Evolutionary conservation across 2,888 invertebrate genomes (phyloP), one percentile per base, ranked within the genome.

Genomic region (Agelastica alni): DNA sequence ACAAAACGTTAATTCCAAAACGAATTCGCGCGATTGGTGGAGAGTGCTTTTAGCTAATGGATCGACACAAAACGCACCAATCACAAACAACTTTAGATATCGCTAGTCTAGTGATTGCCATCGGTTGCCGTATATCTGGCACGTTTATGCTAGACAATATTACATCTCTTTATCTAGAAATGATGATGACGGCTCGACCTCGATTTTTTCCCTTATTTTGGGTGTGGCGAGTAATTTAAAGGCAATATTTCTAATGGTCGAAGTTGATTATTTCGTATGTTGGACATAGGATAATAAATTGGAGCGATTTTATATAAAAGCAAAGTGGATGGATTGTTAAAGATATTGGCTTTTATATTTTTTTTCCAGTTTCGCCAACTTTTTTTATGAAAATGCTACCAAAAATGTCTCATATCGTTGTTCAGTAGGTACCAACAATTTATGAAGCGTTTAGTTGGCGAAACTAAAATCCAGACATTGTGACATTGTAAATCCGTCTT

Each of bases 31-130:
- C 72, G 67, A 74, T 75, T 73, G 73, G 74, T 57, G 66, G 68
- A 63, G 59, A 51, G 59, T 63, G 70, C 74, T 73, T 72, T 72
- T 71, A 73, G 68, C 70, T 75, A 75, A 75, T 75, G 73, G 73
- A 72, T 71, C 70, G 63, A 71, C 64, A 68, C 67, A 70, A 70
- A 72, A 65, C 66, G 62, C 62, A 58, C 74, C 73, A 74, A 74
- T 74, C 73, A 67, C 65, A 63, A 65, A 69, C 67, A 71, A 64
- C 65, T 75, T 75, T 74, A 74, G 75, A 75, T 75, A 68, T 55
- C 56, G 56, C 59, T 58, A 60, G 62, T 45, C 46, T 39, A 56
- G 53, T 56, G 62, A 66, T 64, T 58, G 64, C 48, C 26, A 45
- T 51, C 51, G 44, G 47, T 48, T 53, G 42, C 49, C 44, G 39